A percentile compares a stretch with the other conserved stretches of the same genome.
These are phyloP conservation scores for Ptychodera flava DNA, from an alignment of 35 echinoderm and acorn worm genomes.

Conservation along the genomic window DNA sequence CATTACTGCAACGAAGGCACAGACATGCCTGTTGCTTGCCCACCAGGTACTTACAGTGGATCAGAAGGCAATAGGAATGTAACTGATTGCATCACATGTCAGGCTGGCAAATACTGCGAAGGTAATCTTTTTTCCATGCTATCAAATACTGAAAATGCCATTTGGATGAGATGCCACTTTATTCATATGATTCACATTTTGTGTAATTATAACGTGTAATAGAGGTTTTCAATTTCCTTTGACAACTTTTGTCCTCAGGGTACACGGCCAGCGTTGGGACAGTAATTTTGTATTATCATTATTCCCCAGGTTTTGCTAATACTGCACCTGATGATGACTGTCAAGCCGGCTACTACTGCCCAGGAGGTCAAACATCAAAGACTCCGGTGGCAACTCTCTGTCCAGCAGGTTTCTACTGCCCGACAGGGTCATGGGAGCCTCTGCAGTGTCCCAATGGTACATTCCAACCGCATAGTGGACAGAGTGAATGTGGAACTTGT, in stretches of 20 bases:
- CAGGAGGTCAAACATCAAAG: conserved; percentile 71
- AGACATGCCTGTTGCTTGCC: conserved; percentile 64
- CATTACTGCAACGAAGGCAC: conserved; percentile 84
- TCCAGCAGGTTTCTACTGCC: conserved; percentile 67
- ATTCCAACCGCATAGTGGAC: conserved; percentile 54
- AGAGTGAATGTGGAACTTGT: conserved; percentile 70
- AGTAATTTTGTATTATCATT: not conserved
- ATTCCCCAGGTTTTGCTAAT: conserved; percentile 74
- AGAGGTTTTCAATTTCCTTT: too few relatives aligned
- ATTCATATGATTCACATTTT: too few relatives aligned
- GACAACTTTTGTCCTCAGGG: too few relatives aligned
- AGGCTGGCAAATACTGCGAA: conserved; percentile 87
- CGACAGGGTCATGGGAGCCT: conserved; percentile 72
- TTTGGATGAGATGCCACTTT: too few relatives aligned
- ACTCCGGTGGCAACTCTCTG: conserved; percentile 67
- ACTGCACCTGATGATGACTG: conserved; percentile 64
- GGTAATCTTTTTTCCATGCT: too few relatives aligned
- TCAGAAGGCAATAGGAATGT: conserved; percentile 62
- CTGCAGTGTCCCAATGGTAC: conserved; percentile 83
- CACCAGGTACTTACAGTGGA: conserved; percentile 74
- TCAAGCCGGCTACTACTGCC: conserved; percentile 88
- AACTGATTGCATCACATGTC: conserved; percentile 73
- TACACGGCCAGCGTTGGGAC: too few relatives aligned
- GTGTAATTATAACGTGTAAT: too few relatives aligned
- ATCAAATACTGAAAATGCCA: too few relatives aligned